Evolutionary conservation across 2,888 invertebrate species (phyloP).

Genomic region (Lasioglossum figueresi): DNA sequence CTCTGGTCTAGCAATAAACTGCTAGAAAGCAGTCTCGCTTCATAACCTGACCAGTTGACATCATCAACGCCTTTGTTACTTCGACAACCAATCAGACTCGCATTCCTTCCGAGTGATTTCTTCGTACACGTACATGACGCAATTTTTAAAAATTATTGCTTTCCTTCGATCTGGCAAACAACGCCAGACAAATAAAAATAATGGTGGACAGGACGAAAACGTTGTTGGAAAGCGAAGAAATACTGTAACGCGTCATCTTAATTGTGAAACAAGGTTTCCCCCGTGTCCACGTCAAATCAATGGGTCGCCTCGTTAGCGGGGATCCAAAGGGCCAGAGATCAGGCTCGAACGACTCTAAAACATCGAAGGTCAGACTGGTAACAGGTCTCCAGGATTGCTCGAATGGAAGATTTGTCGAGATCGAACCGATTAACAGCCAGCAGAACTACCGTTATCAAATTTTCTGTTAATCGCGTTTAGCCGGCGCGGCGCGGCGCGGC

Average conservation of each 20-base stretch:
- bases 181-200: background rate
- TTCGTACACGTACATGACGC: background rate
- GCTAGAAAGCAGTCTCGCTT: background rate
- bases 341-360: background rate
- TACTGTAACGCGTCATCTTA: background rate
- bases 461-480: conserved; percentile 8
- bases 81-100: background rate
- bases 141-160: background rate
- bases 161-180: background rate
- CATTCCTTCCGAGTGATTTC: background rate
- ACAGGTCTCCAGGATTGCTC: background rate
- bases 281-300: background rate
- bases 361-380: background rate
- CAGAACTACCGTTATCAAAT: conserved; percentile 17
- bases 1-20: background rate
- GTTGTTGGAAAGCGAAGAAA: background rate
- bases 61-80: no score
- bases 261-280: background rate
- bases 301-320: background rate
- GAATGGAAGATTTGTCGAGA: conserved; percentile 5
- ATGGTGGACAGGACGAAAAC: background rate
- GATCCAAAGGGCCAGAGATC: background rate
- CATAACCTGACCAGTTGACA: background rate
- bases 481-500: background rate
- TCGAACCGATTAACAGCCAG: conserved; percentile 4